These are phyloP conservation scores for Botrylloides violaceus DNA, from an alignment of 23 tunicate genomes.

Conservation along the genomic window DNA sequence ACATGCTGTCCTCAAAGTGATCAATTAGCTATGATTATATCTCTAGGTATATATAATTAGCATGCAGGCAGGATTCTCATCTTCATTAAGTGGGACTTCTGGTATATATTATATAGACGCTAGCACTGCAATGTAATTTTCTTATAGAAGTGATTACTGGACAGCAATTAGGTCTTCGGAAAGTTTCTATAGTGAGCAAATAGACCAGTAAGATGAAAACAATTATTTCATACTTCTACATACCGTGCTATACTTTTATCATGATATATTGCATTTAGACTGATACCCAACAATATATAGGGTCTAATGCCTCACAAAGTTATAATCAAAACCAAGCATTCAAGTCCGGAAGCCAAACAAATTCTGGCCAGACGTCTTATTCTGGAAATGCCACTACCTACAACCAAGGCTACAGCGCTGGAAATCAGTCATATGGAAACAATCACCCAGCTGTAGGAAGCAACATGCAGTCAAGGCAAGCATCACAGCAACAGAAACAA, in stretches of 20 bases:
- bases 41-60: too few relatives aligned
- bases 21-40: too few relatives aligned
- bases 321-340: neutral
- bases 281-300: neutral
- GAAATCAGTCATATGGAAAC: constrained; percentile 1
- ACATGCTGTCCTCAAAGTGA: too few relatives aligned
- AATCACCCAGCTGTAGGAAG: neutral
- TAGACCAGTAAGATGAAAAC: too few relatives aligned
- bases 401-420: neutral
- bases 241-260: neutral
- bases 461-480: neutral
- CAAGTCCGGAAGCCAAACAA: neutral
- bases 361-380: neutral
- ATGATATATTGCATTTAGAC: neutral
- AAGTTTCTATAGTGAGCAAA: too few relatives aligned
- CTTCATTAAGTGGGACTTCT: too few relatives aligned
- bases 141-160: too few relatives aligned
- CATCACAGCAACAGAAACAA: neutral
- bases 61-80: too few relatives aligned
- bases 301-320: neutral
- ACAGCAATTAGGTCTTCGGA: too few relatives aligned
- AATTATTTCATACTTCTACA: too few relatives aligned
- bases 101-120: too few relatives aligned
- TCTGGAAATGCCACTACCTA: neutral
- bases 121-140: too few relatives aligned